Base-by-base conservation (phyloP, 2,113 vertebrate genomes). In the Pterocles gutturalis region DNA sequence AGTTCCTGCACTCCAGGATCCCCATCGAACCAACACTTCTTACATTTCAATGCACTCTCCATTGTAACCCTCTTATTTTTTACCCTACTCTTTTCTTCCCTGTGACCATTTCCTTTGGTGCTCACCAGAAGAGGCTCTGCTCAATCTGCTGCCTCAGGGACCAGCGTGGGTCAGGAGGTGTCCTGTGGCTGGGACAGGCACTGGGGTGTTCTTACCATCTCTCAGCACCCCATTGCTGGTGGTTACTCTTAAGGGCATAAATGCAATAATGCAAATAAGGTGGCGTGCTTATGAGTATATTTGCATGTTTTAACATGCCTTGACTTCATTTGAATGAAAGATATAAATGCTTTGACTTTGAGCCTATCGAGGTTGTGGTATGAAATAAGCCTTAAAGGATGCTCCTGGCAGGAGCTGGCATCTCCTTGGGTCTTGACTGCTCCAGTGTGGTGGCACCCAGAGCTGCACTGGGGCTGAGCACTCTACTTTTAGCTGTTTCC, bases 61-160 rank as follows among this genome's bases (percentile, higher is more conserved):
- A 2, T 43, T 45, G 17, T 10, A 33, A 7, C 17, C 34, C 10
- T 28, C 54, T 75, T 28, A 12, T 18, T 34, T 61, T 65, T 41
- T 9, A 13, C 19, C 26, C 4, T 8, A 14, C 13, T 38, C 62
- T 15, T 17, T 87, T 33, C 38, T n/a, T 49, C 53, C 49, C 14
- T 1, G 3, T 64, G 55, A 43, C 48, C 4, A 0, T 55, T 53
- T 13, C 7, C 16, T 86, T 48, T 58, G 1, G 0, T 67, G 9
- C n/a, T 41, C 54, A 18, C 58, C 61, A 10, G 26, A 57, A 67
- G 43, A n/a, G 43, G 12, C 51, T 51, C 11, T 46, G 31, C 21
- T 29, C 54, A 18, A 38, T 28, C 51, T 41, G 17, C 29, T 2
- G 1, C 54, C 38, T 38, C 28, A 28, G 34, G 5, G 17, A 24